Evolutionary conservation across 2,797 vertebrate genomes (phyloP).

Genomic region (Acrossocheilus wenchowensis): DNA sequence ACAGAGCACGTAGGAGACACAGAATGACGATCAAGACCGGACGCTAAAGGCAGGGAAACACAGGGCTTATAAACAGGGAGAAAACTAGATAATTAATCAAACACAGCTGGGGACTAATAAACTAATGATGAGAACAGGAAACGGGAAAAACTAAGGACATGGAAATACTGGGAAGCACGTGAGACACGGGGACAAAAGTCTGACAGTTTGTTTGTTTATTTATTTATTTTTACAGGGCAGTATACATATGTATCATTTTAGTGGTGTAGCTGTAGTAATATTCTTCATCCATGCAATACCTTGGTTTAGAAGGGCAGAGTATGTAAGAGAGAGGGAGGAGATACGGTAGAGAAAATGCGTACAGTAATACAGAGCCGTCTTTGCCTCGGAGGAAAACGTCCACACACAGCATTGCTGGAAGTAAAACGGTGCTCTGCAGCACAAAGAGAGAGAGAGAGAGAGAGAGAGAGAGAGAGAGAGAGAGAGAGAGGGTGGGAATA

Average conservation of each 20-base stretch:
- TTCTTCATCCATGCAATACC: background rate
- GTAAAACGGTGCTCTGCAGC: constrained; percentile 66
- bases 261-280: background rate
- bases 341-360: constrained; percentile 15
- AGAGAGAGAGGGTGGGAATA: constrained; percentile 38
- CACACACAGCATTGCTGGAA: constrained; percentile 73
- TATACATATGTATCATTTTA: background rate
- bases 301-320: constrained; percentile 16
- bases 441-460: constrained; percentile 50
- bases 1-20: too few species aligned
- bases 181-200: too few species aligned
- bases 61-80: too few species aligned
- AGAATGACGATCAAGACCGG: too few species aligned
- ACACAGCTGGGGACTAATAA: too few species aligned
- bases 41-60: too few species aligned
- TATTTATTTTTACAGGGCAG: background rate
- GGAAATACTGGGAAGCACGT: too few species aligned
- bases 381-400: constrained; percentile 69
- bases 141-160: too few species aligned
- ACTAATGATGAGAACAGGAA: too few species aligned
- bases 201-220: background rate
- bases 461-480: constrained; percentile 34
- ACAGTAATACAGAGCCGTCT: constrained; percentile 50
- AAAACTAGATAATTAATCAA: too few species aligned
- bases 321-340: constrained; percentile 22